Conservation (phyloP, 2,113 vertebrate genomes). For the Vidua macroura region DNA sequence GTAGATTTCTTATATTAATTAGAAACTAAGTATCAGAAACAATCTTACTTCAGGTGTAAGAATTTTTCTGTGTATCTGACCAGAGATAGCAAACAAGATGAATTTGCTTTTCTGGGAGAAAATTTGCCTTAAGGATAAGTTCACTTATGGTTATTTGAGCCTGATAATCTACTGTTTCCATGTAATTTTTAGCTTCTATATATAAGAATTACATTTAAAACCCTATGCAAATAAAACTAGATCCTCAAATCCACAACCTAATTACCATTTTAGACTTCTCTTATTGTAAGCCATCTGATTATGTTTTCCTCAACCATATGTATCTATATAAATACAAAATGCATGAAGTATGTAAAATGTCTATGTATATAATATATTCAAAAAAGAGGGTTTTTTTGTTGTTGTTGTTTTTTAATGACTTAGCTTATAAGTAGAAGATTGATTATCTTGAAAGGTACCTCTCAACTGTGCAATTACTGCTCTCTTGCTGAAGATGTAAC, state of each 20-base stretch:
- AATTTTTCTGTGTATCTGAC: fast-evolving
- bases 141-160: not conserved
- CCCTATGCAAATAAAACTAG: not conserved
- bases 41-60: not conserved
- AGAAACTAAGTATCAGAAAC: not conserved
- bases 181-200: not conserved
- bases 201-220: not conserved
- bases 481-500: not conserved
- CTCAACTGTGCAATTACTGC: not conserved
- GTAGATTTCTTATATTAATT: not conserved
- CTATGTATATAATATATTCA: not conserved
- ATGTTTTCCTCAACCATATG: not conserved
- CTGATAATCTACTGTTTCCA: not conserved
- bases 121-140: not conserved
- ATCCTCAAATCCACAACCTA: not conserved
- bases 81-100: not conserved
- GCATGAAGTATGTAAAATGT: not conserved
- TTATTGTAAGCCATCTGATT: not conserved
- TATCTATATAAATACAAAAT: not conserved
- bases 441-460: not conserved
- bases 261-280: not conserved
- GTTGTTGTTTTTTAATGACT: not conserved
- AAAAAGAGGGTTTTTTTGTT: not conserved
- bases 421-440: not conserved
- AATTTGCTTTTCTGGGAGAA: not conserved